Base-by-base conservation (phyloP, 2,888 invertebrate genomes). In the Drosophila prostipennis region DNA sequence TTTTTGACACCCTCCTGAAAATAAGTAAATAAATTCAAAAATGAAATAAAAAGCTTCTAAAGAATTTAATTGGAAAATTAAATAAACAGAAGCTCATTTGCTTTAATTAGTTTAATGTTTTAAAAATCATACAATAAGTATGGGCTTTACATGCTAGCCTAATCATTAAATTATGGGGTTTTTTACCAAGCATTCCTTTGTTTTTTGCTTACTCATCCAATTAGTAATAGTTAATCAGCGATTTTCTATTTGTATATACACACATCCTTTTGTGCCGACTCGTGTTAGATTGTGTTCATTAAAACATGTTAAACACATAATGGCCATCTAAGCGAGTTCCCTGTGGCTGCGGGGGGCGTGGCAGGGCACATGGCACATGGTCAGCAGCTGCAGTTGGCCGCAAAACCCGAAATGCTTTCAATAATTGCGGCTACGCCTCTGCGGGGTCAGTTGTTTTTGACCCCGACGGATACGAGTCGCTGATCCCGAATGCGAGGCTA, bases 361-460 rank as follows among this genome's bases (percentile, higher is more conserved):
- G 39, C 26, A 42, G 59, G 37, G 49, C 39, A 45, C 39, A 23
- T 13, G 14, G 14, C 39, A 32, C 6, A 39, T 14, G 45, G 45
- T 39, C 40, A 60, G 71, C 74, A 69, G 55, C 76, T 55, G 54
- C 69, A 53, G 37, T 58, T 60, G 64, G 68, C 83, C 85, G 68
- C 72, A 82, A 63, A 74, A 72, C 79, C 60, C 75, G 64, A 73
- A 63, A 78, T 77, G 78, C 77, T 83, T 86, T 86, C 83, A 83
- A 83, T 80, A 80, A 69, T 70, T 80, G 80, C 53, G 74, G 83
- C 67, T 54, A 29, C 55, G 49, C 23, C 51, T 48, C 53, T 63
- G 70, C 76, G 68, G 48, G 51, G 43, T 32, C 45, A 71, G 67
- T 64, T 58, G 23, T 40, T 51, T 68, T 56, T 63, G 51, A 75